Evolutionary conservation across 1,140 invertebrate species (phyloP), one percentile per base, ranked within the genome.

Genomic region (Nebria ingens): DNA sequence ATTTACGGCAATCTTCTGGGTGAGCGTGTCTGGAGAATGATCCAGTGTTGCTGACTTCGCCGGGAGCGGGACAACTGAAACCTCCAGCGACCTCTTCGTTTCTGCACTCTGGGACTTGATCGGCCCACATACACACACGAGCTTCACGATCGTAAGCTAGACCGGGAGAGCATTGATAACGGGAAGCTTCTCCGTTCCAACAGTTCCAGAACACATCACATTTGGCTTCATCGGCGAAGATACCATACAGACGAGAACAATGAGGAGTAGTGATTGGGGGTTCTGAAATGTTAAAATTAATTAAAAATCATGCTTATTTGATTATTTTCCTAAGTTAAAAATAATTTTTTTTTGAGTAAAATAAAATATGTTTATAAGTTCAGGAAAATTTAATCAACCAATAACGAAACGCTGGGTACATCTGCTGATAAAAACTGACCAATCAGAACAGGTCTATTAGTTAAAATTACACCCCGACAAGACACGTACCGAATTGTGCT

Each of bases 161-260:
- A 65, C 93, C 93, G 61, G 92, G 91, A 63, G 91, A 91, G 77
- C 93, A 96, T 70, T 93, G 89, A 70, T 95, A 96, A 61, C 87
- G 83, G 63, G 88, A 92, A 6, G 91, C 84, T 71, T 94, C 91
- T 34, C 92, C 93, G 73, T 93, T 93, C 91, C 92, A 94, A 73
- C 93, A 96, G 71, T 92, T 93, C 87, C 91, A 95, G 84, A 95
- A 96, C 1, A 89, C 86, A 70, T 92, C 87, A 71, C 92, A 94
- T 71, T 93, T 91, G 58, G 78, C 74, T 19, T 86, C 85, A 68
- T 95, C 91, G 55, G 90, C 70, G 80, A 95, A 95, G 72, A 95
- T 93, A 67, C 93, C 93, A 72, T 95, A 94, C 45, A 95, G 74
- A 51, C 91, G 79, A 12, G 86, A 66, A 66, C 92, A 96, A 71